Conservation (phyloP, 2,113 vertebrate species). For the Coreoperca whiteheadi region DNA sequence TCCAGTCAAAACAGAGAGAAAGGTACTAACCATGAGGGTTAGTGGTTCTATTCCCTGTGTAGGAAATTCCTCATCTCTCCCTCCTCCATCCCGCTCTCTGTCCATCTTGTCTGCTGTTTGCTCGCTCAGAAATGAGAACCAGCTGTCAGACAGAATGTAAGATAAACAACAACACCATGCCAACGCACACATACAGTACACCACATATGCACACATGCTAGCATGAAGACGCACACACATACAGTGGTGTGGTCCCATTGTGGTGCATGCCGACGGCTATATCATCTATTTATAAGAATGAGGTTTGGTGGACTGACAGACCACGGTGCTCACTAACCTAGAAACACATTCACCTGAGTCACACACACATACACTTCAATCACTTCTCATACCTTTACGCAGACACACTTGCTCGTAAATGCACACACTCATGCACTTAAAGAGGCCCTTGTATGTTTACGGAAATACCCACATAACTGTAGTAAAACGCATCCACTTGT, state of each 20-base stretch:
- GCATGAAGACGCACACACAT: constrained; percentile 17
- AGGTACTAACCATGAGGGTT: constrained; percentile 11
- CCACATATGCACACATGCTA: constrained; percentile 36
- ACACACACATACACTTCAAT: constrained; percentile 14
- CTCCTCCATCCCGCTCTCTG: constrained; percentile 24
- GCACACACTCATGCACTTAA: constrained; percentile 26
- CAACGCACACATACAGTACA: constrained; percentile 60
- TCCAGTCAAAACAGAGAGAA: not conserved
- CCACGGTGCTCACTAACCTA: constrained; percentile 63
- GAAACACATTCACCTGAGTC: constrained; percentile 77
- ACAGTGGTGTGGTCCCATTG: constrained; percentile 45
- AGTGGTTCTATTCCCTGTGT: not conserved
- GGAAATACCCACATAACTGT: constrained; percentile 44
- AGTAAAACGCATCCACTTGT: constrained; percentile 28
- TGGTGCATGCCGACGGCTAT: constrained; percentile 63
- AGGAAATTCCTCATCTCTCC: not conserved
- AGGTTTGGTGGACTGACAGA: constrained; percentile 73
- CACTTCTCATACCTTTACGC: constrained; percentile 8
- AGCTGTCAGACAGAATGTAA: constrained; percentile 70
- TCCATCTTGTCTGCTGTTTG: constrained; percentile 69
- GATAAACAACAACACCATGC: constrained; percentile 78
- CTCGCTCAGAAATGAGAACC: constrained; percentile 71
- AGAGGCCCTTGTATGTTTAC: constrained; percentile 52
- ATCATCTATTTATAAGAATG: constrained; percentile 78
- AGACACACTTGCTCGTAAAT: not conserved